Evolutionary conservation across 2,113 vertebrate species (phyloP), one percentile per base, ranked within the genome.

Genomic region (Chaetorhynchus papuensis): DNA sequence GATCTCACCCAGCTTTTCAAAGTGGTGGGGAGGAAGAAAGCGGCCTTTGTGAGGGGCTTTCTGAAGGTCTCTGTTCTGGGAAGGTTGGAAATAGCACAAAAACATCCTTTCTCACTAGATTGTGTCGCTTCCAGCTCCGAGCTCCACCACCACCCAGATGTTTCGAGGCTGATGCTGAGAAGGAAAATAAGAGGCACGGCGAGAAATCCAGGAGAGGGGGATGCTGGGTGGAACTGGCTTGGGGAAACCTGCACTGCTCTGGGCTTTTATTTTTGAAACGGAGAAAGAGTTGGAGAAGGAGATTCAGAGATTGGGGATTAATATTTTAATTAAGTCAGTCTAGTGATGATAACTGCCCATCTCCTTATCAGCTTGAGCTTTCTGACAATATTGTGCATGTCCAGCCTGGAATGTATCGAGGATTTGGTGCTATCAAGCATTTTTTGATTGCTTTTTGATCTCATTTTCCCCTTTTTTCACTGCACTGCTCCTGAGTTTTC

Each of bases 11-110:
- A 10, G 82, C 91, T 63, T 88, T 77, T 52, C 83, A 28, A 8
- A 90, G 93, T 11, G 15, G 42, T 4, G 8, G 7, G 13, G 52
- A 65, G 82, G 87, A 87, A 97, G 85, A 95, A 97, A 94, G 94
- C 61, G 4, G 84, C 93, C 91, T 95, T 96, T 95, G 94, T 96
- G 13, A 69, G 45, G 79, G 79, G 50, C 16, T 90, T 47, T 97
- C 90, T 96, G 84, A 94, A 71, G 89, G 50, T 56, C 94, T 95
- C 95, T 95, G 91, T 95, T 94, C 91, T 83, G 93, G 87, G 91
- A 52, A 65, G 87, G 74, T 82, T 95, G 91, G 94, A 87, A 91
- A 89, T 91, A 80, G 93, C 93, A 95, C 94, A 96, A 77, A 93
- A 95, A 90, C 87, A 72, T 95, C 96, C 96, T 96, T 96, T 95